A percentile compares a stretch with the other conserved stretches of the same genome.
Conservation (phyloP, 2,888 invertebrate genomes). For the Hirtodrosophila alboralis region DNA sequence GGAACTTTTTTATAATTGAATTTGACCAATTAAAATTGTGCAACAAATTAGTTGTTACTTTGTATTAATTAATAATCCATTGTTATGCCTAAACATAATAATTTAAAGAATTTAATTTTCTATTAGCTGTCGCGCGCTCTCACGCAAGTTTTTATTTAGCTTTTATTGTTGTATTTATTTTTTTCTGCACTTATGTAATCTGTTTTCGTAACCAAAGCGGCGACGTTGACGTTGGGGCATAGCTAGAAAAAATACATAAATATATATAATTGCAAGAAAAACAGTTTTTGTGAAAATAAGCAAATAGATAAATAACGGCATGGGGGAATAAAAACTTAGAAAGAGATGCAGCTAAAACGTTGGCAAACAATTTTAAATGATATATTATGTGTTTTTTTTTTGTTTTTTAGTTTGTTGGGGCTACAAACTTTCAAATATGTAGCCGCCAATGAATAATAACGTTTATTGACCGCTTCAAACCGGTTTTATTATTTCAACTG, state of each 20-base stretch:
- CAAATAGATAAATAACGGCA: slow-evolving; percentile 58
- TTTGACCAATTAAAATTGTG: neutral
- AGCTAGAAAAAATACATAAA: slow-evolving; percentile 25
- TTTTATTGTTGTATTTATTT: slow-evolving; percentile 8
- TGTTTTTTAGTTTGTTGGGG: slow-evolving; percentile 25
- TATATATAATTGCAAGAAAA: slow-evolving; percentile 56
- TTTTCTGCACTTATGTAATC: slow-evolving; percentile 73
- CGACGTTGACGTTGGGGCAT: slow-evolving; percentile 44
- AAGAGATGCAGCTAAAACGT: slow-evolving; percentile 31
- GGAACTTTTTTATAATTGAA: no score
- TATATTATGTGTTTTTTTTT: slow-evolving; percentile 4
- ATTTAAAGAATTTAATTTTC: slow-evolving; percentile 24
- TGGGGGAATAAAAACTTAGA: slow-evolving; percentile 21
- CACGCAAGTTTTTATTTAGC: slow-evolving; percentile 41
- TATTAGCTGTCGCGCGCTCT: slow-evolving; percentile 9
- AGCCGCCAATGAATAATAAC: slow-evolving; percentile 11
- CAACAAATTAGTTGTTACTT: neutral
- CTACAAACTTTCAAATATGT: slow-evolving; percentile 61
- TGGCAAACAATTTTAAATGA: slow-evolving; percentile 38
- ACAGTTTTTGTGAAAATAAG: slow-evolving; percentile 42
- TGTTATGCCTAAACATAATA: slow-evolving; percentile 29
- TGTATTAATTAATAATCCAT: slow-evolving; percentile 30
- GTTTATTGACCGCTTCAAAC: slow-evolving; percentile 50
- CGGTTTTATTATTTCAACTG: slow-evolving; percentile 35
- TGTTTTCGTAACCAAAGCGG: slow-evolving; percentile 74